These are phyloP conservation scores for Pteruthius melanotis DNA, from an alignment of 2,113 vertebrate species.

Conservation along the genomic window DNA sequence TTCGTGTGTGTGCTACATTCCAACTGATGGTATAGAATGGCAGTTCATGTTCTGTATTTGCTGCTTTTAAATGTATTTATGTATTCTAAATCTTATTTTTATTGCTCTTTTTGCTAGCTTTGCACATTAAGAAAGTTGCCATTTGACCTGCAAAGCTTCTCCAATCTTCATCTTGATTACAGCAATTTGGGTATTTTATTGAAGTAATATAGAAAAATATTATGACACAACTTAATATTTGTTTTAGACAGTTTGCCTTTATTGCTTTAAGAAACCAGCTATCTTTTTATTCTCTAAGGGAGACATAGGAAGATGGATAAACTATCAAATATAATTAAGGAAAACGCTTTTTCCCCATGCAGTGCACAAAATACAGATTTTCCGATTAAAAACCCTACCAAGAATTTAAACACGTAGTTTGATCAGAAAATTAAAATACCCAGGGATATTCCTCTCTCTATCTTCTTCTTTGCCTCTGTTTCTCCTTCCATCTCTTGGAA, in stretches of 20 bases:
- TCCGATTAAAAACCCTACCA: background rate
- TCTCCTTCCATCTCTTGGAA: background rate
- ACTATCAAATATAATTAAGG: background rate
- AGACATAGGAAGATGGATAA: background rate
- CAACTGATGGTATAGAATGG: background rate
- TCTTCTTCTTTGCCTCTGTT: background rate
- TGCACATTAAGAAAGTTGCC: background rate
- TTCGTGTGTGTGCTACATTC: background rate
- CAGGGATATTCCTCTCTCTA: background rate
- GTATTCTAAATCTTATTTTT: background rate
- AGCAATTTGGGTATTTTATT: constrained; percentile 28
- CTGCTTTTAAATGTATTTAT: background rate
- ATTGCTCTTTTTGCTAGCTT: background rate
- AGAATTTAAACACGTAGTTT: background rate
- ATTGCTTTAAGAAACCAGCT: background rate
- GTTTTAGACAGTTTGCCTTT: background rate
- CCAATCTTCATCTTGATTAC: background rate
- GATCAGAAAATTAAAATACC: background rate
- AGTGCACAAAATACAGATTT: background rate
- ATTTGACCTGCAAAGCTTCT: constrained; percentile 1
- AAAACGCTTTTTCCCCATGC: background rate
- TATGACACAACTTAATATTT: background rate
- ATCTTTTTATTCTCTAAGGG: background rate
- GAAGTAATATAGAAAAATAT: constrained; percentile 11
- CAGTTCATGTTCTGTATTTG: background rate